Base-by-base conservation (phyloP, 2,888 invertebrate genomes). In the Pegoplata infirma region DNA sequence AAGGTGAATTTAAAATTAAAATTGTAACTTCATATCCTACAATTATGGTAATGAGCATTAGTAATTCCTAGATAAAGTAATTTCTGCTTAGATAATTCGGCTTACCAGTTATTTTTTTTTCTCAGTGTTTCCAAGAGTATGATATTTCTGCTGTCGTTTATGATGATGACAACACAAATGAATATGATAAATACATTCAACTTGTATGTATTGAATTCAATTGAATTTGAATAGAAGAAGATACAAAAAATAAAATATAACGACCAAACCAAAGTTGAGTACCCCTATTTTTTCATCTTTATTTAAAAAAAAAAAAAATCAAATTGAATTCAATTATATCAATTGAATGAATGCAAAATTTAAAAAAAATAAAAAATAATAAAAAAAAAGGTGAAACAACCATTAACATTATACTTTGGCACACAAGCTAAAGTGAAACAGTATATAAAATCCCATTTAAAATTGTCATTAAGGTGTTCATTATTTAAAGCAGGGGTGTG, bases 251-350 rank as follows among this genome's bases (percentile, higher is more conserved):
- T 8, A 16, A 55, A 28, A 55, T 32, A 55, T 16, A 28, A 10
- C 10, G 16, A 32, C 32, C 16, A 3, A 36, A 16, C 1, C 17
- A 10, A 36, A 36, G 14, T 71, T 47, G 19, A 32, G 25, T 28
- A 14, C 47, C 36, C 23, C 25, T 51, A 8, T 58, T 58, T 47
- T 66, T 10, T 28, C 32, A 28, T 56, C 14, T 46, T 46, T 59
- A 51, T 67, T 61, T 44, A 32, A 16, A 36, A 32, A 6, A 46
- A 63, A 51, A 67, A 51, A 21, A 56, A 76, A n/a, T n/a, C n/a
- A n/a, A 71, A 66, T 71, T 55, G 25, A 59, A 71, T 66, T 76
- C 76, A 76, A 76, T 76, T 76, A 71, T 47, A 59, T 10, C 71
- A 71, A 71, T 76, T 76, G 69, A 71, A 58, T 58, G 44, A 64